These are phyloP conservation scores for Pomatostomus ruficeps DNA, from an alignment of 2,113 vertebrate species.

Conservation along the genomic window DNA sequence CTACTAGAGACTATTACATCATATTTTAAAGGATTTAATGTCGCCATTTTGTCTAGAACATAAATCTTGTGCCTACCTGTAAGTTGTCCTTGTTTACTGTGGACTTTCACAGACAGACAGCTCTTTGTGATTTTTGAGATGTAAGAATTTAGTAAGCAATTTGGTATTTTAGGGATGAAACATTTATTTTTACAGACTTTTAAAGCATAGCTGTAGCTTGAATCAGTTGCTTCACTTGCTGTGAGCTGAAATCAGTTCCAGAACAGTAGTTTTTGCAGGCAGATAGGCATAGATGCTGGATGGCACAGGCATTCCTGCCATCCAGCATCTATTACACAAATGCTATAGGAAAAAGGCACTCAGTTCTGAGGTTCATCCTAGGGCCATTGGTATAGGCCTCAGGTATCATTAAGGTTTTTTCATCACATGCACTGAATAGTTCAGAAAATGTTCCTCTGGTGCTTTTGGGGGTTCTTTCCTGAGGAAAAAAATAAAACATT, in stretches of 20 bases:
- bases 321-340: background rate
- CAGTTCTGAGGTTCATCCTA: background rate
- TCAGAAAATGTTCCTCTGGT: background rate
- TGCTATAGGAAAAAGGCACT: background rate
- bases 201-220: background rate
- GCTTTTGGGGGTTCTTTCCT: background rate
- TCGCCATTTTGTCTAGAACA: background rate
- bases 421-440: background rate
- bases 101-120: background rate
- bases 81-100: background rate
- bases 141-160: background rate
- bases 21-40: background rate
- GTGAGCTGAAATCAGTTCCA: background rate
- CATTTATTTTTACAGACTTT: background rate
- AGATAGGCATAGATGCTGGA: no score
- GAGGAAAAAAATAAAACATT: background rate
- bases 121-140: background rate
- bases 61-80: background rate
- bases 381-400: background rate
- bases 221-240: background rate
- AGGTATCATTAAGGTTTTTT: background rate
- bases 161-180: background rate
- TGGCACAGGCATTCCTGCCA: background rate
- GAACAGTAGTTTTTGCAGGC: background rate
- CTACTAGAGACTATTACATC: background rate